Evolutionary conservation across 2,888 invertebrate species (phyloP).

Genomic region (Cephus sareptanus): DNA sequence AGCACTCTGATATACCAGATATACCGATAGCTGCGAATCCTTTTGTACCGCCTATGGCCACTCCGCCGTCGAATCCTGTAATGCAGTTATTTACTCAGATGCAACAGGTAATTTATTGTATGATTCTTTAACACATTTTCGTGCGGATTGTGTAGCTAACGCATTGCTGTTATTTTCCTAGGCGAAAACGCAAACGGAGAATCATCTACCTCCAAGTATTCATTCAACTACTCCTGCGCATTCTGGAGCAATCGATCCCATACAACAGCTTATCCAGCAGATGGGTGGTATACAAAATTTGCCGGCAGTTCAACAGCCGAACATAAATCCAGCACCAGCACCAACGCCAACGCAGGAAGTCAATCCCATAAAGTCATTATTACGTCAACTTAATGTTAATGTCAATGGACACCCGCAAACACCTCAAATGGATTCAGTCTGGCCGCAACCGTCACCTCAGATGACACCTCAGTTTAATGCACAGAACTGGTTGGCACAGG

Average conservation of each 20-base stretch:
- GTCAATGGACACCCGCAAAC: slow-evolving; percentile 47
- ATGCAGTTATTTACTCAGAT: slow-evolving; percentile 71
- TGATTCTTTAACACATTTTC: neutral
- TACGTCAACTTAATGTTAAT: slow-evolving; percentile 66
- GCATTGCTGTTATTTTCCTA: slow-evolving; percentile 37
- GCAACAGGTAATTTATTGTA: slow-evolving; percentile 64
- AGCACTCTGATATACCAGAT: slow-evolving; percentile 61
- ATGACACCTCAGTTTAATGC: slow-evolving; percentile 56
- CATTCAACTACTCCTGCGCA: slow-evolving; percentile 46
- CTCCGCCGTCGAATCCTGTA: slow-evolving; percentile 67
- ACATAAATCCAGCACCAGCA: slow-evolving; percentile 37
- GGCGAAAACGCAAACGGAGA: slow-evolving; percentile 53
- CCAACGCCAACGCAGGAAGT: slow-evolving; percentile 55
- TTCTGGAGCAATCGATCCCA: slow-evolving; percentile 65
- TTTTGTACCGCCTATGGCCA: slow-evolving; percentile 60
- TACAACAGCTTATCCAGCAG: slow-evolving; percentile 68
- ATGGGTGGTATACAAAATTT: slow-evolving; percentile 68
- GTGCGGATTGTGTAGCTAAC: neutral
- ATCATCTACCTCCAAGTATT: slow-evolving; percentile 50
- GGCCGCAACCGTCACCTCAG: slow-evolving; percentile 59
- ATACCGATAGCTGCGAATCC: slow-evolving; percentile 51
- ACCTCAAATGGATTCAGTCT: slow-evolving; percentile 56
- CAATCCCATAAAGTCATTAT: slow-evolving; percentile 68
- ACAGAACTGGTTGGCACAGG: slow-evolving; percentile 62
- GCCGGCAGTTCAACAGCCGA: slow-evolving; percentile 57